Percentiles rank a stretch among this genome's conserved stretches.
These are phyloP conservation scores for human (Homo sapiens) DNA, from an alignment of 2,113 vertebrate species.

Conservation along the genomic window DNA sequence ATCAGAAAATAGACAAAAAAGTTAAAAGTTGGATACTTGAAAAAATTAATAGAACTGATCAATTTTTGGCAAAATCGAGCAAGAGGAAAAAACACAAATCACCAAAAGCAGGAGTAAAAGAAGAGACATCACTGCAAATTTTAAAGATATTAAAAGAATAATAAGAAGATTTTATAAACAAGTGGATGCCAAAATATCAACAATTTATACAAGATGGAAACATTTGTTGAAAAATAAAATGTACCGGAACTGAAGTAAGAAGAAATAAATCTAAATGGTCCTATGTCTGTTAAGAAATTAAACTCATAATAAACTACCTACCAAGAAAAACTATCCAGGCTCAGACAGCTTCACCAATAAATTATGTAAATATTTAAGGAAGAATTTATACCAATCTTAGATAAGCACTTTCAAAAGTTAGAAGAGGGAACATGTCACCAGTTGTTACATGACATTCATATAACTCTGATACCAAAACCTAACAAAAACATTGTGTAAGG, in stretches of 20 bases:
- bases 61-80: not conserved
- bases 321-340: not conserved
- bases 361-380: constrained; percentile 15
- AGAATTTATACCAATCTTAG: not conserved
- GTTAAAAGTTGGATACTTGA: constrained; percentile 15
- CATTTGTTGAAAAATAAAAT: constrained; percentile 5
- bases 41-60: constrained; percentile 3
- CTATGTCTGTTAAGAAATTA: constrained; percentile 20
- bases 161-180: not conserved
- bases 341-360: not conserved
- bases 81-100: not conserved
- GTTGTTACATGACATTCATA: not conserved
- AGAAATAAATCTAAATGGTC: not conserved
- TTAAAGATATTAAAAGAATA: not conserved
- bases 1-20: not conserved
- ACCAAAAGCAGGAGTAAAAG: not conserved
- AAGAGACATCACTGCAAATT: not conserved
- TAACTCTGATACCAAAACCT: not conserved
- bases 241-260: constrained; percentile 15
- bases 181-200: constrained; percentile 16
- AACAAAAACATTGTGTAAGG: not conserved
- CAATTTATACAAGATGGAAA: not conserved
- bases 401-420: constrained; percentile 1
- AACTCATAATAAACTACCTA: constrained; percentile 27
- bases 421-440: not conserved